phyloP scores from a whole-genome alignment of 1,140 invertebrate species.

The Cryptotermes secundus region DNA sequence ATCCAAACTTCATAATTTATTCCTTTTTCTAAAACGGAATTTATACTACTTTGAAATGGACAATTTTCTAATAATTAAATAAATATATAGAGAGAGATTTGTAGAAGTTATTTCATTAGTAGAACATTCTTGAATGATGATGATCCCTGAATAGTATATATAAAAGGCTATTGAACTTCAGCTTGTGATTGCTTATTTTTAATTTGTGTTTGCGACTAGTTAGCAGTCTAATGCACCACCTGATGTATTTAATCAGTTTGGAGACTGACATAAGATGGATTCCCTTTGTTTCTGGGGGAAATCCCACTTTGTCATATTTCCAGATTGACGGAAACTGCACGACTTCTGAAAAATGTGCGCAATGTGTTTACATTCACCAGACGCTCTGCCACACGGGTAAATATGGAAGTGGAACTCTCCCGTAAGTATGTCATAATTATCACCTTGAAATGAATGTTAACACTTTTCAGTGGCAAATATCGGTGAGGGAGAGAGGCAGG shows the following conservation, averaged over 20 bases:
- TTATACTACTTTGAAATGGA: too few relatives aligned
- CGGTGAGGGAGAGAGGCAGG: too few relatives aligned
- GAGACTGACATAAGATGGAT: constrained; percentile 2
- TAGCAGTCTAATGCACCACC: not conserved
- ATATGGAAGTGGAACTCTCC: constrained; percentile 84
- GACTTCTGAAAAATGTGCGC: constrained; percentile 88
- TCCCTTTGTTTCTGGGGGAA: constrained; percentile 24
- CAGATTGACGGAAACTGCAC: constrained; percentile 84
- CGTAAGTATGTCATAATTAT: constrained; percentile 71
- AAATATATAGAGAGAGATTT: too few relatives aligned
- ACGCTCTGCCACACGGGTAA: constrained; percentile 68
- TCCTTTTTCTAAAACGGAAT: too few relatives aligned
- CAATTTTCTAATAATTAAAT: too few relatives aligned
- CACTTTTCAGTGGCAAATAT: too few relatives aligned
- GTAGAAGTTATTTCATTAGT: not conserved
- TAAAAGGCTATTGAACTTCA: constrained; percentile 3
- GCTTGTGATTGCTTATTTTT: constrained; percentile 21
- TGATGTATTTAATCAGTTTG: not conserved
- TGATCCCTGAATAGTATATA: not conserved
- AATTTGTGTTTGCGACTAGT: not conserved
- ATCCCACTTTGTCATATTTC: constrained; percentile 23
- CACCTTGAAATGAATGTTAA: too few relatives aligned
- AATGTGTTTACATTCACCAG: constrained; percentile 84
- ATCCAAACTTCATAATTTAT: too few relatives aligned
- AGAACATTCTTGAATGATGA: not conserved